These are phyloP conservation scores for Drosophila albomicans DNA, from an alignment of 1,140 invertebrate species.

Conservation along the genomic window DNA sequence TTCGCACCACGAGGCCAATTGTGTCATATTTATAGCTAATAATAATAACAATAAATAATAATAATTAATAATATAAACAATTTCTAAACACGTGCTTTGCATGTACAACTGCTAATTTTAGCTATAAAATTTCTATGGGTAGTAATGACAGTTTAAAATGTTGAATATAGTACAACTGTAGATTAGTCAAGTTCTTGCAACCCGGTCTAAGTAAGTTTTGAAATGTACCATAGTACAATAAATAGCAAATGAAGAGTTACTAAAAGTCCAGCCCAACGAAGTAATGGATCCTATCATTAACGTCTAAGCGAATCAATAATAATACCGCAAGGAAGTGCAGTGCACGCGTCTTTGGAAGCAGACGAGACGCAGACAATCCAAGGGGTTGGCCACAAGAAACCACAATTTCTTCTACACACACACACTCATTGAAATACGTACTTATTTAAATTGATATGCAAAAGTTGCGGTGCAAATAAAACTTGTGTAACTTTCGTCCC, in stretches of 20 bases:
- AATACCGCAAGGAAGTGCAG: conserved; percentile 16
- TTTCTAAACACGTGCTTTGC: too few species aligned
- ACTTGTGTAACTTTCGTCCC: conserved; percentile 27
- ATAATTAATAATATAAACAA: too few species aligned
- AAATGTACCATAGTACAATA: not conserved
- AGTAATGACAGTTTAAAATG: too few species aligned
- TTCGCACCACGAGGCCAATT: too few species aligned
- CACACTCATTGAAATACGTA: not conserved
- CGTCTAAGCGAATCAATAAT: conserved; percentile 51
- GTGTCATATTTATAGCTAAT: too few species aligned
- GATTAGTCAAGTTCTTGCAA: too few species aligned
- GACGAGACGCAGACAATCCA: not conserved
- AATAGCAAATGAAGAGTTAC: not conserved
- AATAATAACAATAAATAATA: too few species aligned
- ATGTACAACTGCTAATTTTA: too few species aligned
- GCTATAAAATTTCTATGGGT: too few species aligned
- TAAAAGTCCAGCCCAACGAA: not conserved
- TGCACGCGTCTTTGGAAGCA: not conserved
- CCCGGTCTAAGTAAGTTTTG: too few species aligned
- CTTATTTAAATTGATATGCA: conserved; percentile 54
- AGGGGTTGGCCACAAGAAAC: not conserved
- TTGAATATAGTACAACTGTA: too few species aligned
- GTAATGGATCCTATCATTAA: conserved; percentile 30
- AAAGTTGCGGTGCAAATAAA: conserved; percentile 53
- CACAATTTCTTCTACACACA: not conserved